phyloP scores from a whole-genome alignment of 2,113 vertebrate species.

The Corvus cornix region DNA sequence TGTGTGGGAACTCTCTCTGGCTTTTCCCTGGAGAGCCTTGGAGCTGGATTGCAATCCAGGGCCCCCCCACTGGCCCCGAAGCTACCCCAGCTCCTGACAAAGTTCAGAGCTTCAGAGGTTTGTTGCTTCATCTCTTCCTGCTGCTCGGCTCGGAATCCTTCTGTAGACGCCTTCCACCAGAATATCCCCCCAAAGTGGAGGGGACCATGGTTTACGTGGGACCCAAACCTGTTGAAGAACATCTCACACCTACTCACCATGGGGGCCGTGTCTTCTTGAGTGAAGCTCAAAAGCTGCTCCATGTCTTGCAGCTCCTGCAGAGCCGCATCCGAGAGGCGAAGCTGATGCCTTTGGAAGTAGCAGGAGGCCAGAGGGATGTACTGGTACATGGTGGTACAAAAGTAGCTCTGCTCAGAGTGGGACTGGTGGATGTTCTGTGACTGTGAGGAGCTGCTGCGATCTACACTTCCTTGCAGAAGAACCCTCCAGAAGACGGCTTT shows the following conservation, averaged over 20 bases:
- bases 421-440: background rate
- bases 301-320: slow-evolving; percentile 50
- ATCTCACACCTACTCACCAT: too few relatives aligned
- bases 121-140: slow-evolving; percentile 4
- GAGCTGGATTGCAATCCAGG: background rate
- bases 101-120: background rate
- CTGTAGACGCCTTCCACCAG: slow-evolving; percentile 62
- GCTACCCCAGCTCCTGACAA: too few relatives aligned
- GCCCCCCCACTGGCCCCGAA: rapidly evolving
- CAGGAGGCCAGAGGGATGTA: slow-evolving; percentile 69
- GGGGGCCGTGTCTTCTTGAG: background rate
- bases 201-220: slow-evolving; percentile 64
- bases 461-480: too few relatives aligned
- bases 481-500: too few relatives aligned
- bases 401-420: background rate
- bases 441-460: background rate
- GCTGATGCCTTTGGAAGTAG: slow-evolving; percentile 43
- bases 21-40: background rate
- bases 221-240: slow-evolving; percentile 70
- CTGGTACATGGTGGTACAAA: slow-evolving; percentile 41
- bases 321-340: slow-evolving; percentile 56
- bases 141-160: slow-evolving; percentile 33
- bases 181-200: slow-evolving; percentile 74
- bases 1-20: background rate
- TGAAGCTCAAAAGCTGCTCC: slow-evolving; percentile 3